A percentile compares a stretch with the other conserved stretches of the same genome.
These are phyloP conservation scores for Gadus chalcogrammus DNA, from an alignment of 2,113 vertebrate genomes.

Conservation along the genomic window DNA sequence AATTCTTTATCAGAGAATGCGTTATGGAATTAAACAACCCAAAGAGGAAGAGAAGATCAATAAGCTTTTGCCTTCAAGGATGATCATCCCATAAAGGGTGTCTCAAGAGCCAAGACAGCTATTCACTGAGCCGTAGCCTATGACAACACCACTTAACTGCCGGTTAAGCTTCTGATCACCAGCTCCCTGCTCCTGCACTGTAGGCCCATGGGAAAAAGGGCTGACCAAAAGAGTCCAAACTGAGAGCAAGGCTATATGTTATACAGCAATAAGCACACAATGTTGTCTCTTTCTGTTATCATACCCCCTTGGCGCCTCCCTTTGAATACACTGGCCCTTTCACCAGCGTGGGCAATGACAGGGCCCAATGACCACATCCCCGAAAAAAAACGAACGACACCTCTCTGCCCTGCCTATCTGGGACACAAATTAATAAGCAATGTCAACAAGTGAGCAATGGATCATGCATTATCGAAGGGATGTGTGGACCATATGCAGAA, in stretches of 20 bases:
- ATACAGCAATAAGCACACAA: slow-evolving; percentile 66
- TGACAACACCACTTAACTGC: slow-evolving; percentile 36
- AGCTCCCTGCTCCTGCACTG: slow-evolving; percentile 20
- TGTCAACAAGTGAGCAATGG: no score
- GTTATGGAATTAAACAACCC: no score
- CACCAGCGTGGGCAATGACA: slow-evolving; percentile 54
- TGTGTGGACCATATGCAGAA: no score
- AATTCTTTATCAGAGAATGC: no score
- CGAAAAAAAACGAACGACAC: slow-evolving; percentile 37
- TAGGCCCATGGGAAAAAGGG: slow-evolving; percentile 15
- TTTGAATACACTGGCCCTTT: slow-evolving; percentile 64
- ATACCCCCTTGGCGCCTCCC: slow-evolving; percentile 60
- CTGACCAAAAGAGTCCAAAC: slow-evolving; percentile 25
- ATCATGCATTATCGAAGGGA: no score
- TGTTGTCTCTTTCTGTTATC: slow-evolving; percentile 68
- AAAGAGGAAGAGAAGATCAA: no score
- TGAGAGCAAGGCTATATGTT: slow-evolving; percentile 44
- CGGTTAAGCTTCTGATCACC: slow-evolving; percentile 19
- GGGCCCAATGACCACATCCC: slow-evolving; percentile 47
- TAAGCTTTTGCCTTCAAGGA: no score
- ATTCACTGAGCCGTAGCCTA: no score
- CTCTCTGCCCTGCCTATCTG: slow-evolving; percentile 20
- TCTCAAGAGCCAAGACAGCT: no score
- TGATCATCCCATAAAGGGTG: no score
- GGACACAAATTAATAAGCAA: no score